Conservation (phyloP, 2,113 vertebrate species). For the Rallus limicola region DNA sequence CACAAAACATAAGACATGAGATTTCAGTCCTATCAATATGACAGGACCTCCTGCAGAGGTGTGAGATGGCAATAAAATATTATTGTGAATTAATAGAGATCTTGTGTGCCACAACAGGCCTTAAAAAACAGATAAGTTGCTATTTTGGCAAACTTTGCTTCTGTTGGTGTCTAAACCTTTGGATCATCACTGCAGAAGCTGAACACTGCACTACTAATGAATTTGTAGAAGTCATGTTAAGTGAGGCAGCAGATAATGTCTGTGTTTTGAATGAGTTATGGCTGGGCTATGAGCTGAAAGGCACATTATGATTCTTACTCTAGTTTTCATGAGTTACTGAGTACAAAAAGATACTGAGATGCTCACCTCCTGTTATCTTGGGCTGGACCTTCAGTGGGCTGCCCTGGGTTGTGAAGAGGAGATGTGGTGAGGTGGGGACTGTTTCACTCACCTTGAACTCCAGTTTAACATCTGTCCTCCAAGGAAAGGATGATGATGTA, state of each 20-base stretch:
- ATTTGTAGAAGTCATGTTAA: not conserved
- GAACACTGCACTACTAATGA: not conserved
- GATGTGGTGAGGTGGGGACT: fast-evolving
- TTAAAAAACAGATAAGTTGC: not conserved
- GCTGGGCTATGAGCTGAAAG: not conserved
- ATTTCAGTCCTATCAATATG: not conserved
- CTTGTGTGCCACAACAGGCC: not conserved
- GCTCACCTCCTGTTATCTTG: not conserved
- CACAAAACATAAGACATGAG: not conserved
- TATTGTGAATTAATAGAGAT: not conserved
- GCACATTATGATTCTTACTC: not conserved
- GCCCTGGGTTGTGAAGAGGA: fast-evolving
- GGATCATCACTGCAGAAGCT: not conserved
- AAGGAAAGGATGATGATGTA: not conserved
- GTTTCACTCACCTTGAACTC: not conserved
- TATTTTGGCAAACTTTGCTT: not conserved
- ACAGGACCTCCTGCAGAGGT: not conserved
- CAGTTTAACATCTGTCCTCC: not conserved
- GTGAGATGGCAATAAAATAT: not conserved
- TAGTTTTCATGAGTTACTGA: not conserved
- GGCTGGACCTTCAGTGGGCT: fast-evolving
- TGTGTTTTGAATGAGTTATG: not conserved
- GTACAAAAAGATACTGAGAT: not conserved
- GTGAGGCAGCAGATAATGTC: not conserved
- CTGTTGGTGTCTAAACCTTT: not conserved